phyloP scores from a whole-genome alignment of 2,797 vertebrate genomes.

The Natrix natrix region DNA sequence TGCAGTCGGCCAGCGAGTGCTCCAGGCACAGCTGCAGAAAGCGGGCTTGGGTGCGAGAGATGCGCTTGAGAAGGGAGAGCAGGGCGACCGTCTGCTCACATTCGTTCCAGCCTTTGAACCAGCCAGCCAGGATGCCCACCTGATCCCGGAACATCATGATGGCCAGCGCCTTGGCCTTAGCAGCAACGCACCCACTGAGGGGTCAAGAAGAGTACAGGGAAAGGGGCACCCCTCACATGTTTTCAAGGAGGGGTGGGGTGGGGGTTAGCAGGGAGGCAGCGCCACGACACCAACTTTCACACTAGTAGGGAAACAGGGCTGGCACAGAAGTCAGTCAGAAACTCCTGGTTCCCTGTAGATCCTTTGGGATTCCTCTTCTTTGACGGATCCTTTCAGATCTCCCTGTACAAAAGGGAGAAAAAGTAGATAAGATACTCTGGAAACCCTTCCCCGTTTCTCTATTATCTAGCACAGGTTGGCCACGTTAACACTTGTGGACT shows the following conservation, averaged over 20 bases:
- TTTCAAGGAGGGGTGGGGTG: slow-evolving; percentile 69
- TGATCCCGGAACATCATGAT: slow-evolving; percentile 99
- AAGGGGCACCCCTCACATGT: slow-evolving; percentile 83
- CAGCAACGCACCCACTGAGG: slow-evolving; percentile 47
- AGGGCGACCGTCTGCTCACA: slow-evolving; percentile 97
- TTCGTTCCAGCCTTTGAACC: slow-evolving; percentile 98
- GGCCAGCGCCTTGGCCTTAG: slow-evolving; percentile 47
- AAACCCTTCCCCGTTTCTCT: too few species aligned
- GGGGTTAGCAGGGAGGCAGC: slow-evolving; percentile 32
- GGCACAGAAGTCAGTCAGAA: slow-evolving; percentile 7
- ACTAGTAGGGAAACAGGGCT: not conserved
- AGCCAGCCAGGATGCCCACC: slow-evolving; percentile 93
- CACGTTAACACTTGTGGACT: not conserved
- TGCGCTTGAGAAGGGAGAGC: slow-evolving; percentile 91
- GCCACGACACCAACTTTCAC: not conserved
- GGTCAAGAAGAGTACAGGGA: slow-evolving; percentile 52
- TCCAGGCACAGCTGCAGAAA: slow-evolving; percentile 97
- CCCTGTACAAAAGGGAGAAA: not conserved
- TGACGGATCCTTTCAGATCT: slow-evolving; percentile 23
- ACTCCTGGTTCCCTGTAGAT: slow-evolving; percentile 22
- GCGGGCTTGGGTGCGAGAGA: slow-evolving; percentile 91
- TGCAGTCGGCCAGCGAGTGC: slow-evolving; percentile 93
- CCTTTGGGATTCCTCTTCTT: slow-evolving; percentile 31
- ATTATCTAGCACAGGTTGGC: not conserved
- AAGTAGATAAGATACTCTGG: not conserved